Base-by-base conservation (phyloP, 2,113 vertebrate genomes). In the Archilochus colubris region DNA sequence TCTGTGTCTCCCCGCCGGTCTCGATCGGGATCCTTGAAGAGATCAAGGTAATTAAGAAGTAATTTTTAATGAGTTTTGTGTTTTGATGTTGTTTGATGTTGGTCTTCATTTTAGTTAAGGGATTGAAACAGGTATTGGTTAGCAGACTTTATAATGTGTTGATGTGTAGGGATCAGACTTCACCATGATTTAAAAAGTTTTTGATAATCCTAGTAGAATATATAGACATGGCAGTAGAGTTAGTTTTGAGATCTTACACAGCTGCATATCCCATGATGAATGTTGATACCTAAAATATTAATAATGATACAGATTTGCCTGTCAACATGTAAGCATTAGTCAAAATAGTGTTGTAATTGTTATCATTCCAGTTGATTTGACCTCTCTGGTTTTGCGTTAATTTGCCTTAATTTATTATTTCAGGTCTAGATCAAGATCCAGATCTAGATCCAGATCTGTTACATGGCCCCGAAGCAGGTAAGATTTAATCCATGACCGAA, bases 401-500 rank as follows among this genome's bases (percentile, higher is more conserved):
- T 58, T 69, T 30, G 14, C 21, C 20, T 23, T 72, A 69, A 23
- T 53, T 43, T 57, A 92, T 25, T 36, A 68, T 82, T 90, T 76
- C 85, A 98, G 98, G 90, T 98, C 98, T 87, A 97, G 98, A 53
- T 98, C 98, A 8, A 98, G 98, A 68, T 99, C 98, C 23, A 97
- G 98, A 51, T 98, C 98, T 51, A 97, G 98, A 73, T 99, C 98
- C 64, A 96, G 98, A 61, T 99, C 98, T 66, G 95, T 97, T 77
- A 98, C 99, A 7, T 97, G 96, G 94, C 98, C 98, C 50, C 98
- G 98, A 94, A 98, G 98, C 98, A 98, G 98, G 98, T 99, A 97
- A 92, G 64, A 27, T 62, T 27, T 82, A 5, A 46, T 36, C 24
- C 2, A 2, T 72, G 40, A 33, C 31, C 48, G 5, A 2, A 1